Percentiles rank a stretch among this genome's conserved stretches.
These are phyloP conservation scores for Tachyglossus aculeatus DNA, from an alignment of 2,797 vertebrate genomes.

Conservation along the genomic window DNA sequence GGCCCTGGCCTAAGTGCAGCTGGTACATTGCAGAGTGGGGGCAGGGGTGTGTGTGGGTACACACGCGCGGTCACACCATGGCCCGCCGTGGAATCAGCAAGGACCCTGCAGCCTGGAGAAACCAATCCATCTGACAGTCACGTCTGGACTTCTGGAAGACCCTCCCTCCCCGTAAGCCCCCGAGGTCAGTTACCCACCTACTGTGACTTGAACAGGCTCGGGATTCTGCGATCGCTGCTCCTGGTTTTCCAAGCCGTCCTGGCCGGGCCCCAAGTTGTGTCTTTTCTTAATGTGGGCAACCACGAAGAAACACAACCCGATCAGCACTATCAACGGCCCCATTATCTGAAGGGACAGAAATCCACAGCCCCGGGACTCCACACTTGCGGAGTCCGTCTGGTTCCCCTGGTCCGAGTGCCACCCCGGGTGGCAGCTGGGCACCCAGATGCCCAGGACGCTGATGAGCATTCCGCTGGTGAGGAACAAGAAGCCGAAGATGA, in stretches of 20 bases:
- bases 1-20: no score
- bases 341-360: constrained; percentile 79
- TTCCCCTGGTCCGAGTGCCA: constrained; percentile 59
- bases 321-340: constrained; percentile 78
- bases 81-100: no score
- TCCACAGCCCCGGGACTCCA: constrained; percentile 68
- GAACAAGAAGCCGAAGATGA: constrained; percentile 80
- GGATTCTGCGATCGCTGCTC: constrained; percentile 51
- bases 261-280: constrained; percentile 55
- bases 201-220: constrained; percentile 73
- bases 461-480: constrained; percentile 78
- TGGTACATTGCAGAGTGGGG: no score
- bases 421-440: constrained; percentile 71
- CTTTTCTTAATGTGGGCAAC: constrained; percentile 79
- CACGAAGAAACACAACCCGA: constrained; percentile 80
- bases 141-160: background rate
- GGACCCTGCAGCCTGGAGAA: no score
- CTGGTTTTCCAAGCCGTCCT: constrained; percentile 63
- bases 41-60: no score
- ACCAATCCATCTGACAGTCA: background rate
- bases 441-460: constrained; percentile 78
- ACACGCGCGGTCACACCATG: no score
- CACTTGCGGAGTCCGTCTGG: constrained; percentile 37
- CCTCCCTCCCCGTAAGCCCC: background rate
- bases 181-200: constrained; percentile 70